Evolutionary conservation across 2,888 invertebrate genomes (phyloP), one percentile per base, ranked within the genome.

Genomic region (Synanthedon andrenaeformis): DNA sequence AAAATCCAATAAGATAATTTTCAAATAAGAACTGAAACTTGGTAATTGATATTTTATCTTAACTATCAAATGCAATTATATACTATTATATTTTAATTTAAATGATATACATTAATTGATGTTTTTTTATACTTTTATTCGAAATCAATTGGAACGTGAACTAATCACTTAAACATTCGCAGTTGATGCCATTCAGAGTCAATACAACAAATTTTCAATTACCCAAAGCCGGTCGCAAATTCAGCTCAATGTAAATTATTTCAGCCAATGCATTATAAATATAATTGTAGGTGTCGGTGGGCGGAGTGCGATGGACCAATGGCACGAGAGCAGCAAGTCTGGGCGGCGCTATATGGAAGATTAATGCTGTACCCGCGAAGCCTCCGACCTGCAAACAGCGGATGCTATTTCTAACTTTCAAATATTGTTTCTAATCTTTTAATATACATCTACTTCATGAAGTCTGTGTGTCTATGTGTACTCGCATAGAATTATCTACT

Each of bases 191-290:
- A 74, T 76, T 73, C 69, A 69, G 63, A 77, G 78, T 79, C 84
- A 81, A 84, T 85, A 85, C 82, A 84, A 85, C 86, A 87, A 87
- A 86, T 87, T 86, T 87, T 87, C 86, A 87, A 86, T 87, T 87
- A 85, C 82, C 79, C 81, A 67, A 35, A 74, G 74, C 79, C 74
- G 79, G 77, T 82, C 82, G 84, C 87, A 86, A 86, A 86, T 87
- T 87, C 84, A 82, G 83, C 83, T 83, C 73, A 82, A 86, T 85
- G 85, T 86, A 86, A 87, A 86, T 86, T 86, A 86, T 86, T 84
- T 85, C 76, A 79, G 72, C 78, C 77, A 79, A 79, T 81, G 82
- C 83, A 85, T 85, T 85, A 86, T 87, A 86, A 87, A 86, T 85
- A 86, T 85, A 82, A 82, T 82, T 85, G 84, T 82, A 85, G 84